These are phyloP conservation scores for Lomographa bimaculata DNA, from an alignment of 2,888 invertebrate genomes.

Conservation along the genomic window DNA sequence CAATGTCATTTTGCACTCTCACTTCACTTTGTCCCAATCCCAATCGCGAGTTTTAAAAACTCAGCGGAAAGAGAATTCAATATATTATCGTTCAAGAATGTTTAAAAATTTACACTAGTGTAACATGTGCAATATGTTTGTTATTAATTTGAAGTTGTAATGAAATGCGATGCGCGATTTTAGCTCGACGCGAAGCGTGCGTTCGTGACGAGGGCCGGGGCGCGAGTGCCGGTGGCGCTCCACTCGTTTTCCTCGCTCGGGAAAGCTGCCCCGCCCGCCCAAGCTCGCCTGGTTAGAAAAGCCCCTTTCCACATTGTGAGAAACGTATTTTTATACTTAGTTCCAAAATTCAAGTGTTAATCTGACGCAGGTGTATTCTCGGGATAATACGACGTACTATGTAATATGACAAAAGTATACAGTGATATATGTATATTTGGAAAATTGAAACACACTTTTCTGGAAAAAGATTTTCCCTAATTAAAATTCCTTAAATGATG, in stretches of 20 bases:
- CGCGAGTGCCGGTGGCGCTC: constrained; percentile 50
- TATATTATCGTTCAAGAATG: neutral
- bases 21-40: constrained; percentile 33
- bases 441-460: constrained; percentile 6
- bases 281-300: constrained; percentile 52
- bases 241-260: constrained; percentile 47
- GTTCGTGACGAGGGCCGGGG: constrained; percentile 52
- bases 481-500: too few species aligned
- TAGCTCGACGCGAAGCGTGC: constrained; percentile 47
- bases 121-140: constrained; percentile 29
- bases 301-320: constrained; percentile 46
- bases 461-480: constrained; percentile 1
- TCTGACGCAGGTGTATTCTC: constrained; percentile 34
- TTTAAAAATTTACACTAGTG: constrained; percentile 11
- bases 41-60: too few species aligned
- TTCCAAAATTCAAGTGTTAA: constrained; percentile 37
- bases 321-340: constrained; percentile 51
- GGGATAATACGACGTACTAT: constrained; percentile 10
- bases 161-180: constrained; percentile 18
- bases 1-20: constrained; percentile 72
- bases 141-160: constrained; percentile 10
- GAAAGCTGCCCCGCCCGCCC: constrained; percentile 68
- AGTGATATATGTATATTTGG: neutral
- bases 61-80: neutral
- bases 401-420: too few species aligned